Evolutionary conservation across 2,113 vertebrate species (phyloP), one percentile per base, ranked within the genome.

Genomic region (Hiodon tergisus): DNA sequence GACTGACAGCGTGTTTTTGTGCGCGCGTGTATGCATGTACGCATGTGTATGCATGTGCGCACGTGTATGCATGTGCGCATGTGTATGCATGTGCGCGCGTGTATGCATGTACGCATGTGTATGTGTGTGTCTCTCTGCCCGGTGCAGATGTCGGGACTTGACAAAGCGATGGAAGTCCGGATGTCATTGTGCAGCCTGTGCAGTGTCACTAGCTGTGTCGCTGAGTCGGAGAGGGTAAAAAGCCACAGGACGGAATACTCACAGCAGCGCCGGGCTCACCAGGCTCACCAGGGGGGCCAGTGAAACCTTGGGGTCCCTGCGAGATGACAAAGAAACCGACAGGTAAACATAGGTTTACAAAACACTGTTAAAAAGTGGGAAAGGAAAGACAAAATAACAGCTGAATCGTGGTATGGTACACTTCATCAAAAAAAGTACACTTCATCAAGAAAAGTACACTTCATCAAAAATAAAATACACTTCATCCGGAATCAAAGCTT

Each of bases 231-330:
- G 16, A 7, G 52, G 62, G 53, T n/a, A 17, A 70, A 2, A 54
- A 52, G 10, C 16, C 46, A 46, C 17, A 48, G 10, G 13, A 51
- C 10, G 9, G 6, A 62, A 79, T 81, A 96, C 97, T 98, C 83
- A 98, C 97, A 89, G 93, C 47, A 85, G 94, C 50, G 77, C 97
- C 97, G 4, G 95, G 86, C 90, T 99, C 97, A 53, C 97, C 97
- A 0, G 97, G 91, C 89, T 99, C 97, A 86, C 97, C 97, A 76
- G 95, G 95, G 72, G 94, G 97, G 4, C 97, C 97, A 90, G 95
- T 93, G 91, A 98, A 97, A 87, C 97, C 97, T 91, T 98, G 97
- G 78, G 97, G 97, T 87, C 97, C 97, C 97, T 99, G 81, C 0
- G 57, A 52, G 68, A 65, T 63, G 65, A 82, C 54, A 83, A 51